These are phyloP conservation scores for Cremastinae sp. DNA, from an alignment of 2,888 invertebrate species.

Conservation along the genomic window DNA sequence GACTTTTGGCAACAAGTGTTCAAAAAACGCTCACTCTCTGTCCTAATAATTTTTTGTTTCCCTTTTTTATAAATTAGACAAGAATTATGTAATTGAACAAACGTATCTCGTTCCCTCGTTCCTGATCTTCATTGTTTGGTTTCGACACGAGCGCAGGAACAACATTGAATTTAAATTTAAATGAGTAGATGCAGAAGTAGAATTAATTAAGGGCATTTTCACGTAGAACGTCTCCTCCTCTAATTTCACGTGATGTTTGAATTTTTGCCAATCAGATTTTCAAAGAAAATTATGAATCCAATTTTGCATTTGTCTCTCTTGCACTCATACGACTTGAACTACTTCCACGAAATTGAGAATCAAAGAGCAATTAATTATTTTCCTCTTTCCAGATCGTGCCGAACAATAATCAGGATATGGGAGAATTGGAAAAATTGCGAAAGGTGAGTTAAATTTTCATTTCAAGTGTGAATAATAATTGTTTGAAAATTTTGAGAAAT, in stretches of 20 bases:
- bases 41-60: neutral
- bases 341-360: no score
- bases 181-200: no score
- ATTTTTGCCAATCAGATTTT: no score
- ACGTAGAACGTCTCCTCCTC: no score
- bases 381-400: constrained; percentile 59
- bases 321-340: neutral
- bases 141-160: neutral
- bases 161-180: constrained; percentile 1
- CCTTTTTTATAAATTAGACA: neutral
- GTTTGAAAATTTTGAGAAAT: no score
- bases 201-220: no score
- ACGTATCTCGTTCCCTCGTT: constrained; percentile 8
- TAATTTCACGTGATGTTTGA: no score
- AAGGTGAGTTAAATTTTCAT: constrained; percentile 67
- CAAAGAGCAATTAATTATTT: neutral
- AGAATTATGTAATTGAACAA: neutral
- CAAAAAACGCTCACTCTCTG: no score
- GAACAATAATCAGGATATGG: constrained; percentile 59
- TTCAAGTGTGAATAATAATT: neutral
- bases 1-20: no score
- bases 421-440: constrained; percentile 72
- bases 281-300: no score
- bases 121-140: neutral
- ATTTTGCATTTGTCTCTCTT: no score